Conservation (phyloP, 64 coral and sea anemone species). For the Actinia tenebrosa region DNA sequence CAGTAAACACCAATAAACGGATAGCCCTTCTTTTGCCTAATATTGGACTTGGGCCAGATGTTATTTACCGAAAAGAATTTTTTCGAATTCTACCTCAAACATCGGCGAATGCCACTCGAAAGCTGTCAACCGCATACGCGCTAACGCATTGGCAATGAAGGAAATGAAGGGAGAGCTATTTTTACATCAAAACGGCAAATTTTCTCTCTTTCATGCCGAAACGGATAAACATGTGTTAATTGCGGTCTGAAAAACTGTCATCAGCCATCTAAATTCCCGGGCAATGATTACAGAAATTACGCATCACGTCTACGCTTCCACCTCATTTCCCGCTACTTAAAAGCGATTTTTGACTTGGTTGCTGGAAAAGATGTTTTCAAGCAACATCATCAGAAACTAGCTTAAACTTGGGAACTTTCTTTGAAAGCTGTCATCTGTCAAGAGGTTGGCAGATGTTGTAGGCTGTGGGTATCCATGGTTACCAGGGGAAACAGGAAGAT, state of each 20-base stretch:
- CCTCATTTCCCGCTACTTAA: not conserved
- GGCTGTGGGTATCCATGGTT: not conserved
- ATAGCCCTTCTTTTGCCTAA: conserved; percentile 31
- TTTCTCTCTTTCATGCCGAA: conserved; percentile 76
- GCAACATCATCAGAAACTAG: not conserved
- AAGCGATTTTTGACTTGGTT: conserved; percentile 1
- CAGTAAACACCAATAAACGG: conserved; percentile 63
- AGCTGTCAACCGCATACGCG: conserved; percentile 26
- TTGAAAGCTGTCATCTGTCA: not conserved
- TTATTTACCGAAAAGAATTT: conserved; percentile 75
- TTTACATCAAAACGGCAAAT: not conserved
- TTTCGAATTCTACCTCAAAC: conserved; percentile 76
- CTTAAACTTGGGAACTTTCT: conserved; percentile 5
- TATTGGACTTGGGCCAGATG: conserved; percentile 85
- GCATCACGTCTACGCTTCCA: not conserved
- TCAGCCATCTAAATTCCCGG: conserved; percentile 74
- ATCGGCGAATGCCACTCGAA: conserved; percentile 47
- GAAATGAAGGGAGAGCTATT: conserved; percentile 60
- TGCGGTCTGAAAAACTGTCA: conserved; percentile 78
- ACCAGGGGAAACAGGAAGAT: conserved; percentile 19
- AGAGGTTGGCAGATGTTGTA: not conserved
- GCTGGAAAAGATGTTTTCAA: not conserved
- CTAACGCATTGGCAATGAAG: conserved; percentile 43
- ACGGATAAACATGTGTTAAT: conserved; percentile 96
- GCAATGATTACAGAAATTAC: conserved; percentile 65